Conservation (phyloP, 2,797 vertebrate genomes). For the Leptodactylus fallax region DNA sequence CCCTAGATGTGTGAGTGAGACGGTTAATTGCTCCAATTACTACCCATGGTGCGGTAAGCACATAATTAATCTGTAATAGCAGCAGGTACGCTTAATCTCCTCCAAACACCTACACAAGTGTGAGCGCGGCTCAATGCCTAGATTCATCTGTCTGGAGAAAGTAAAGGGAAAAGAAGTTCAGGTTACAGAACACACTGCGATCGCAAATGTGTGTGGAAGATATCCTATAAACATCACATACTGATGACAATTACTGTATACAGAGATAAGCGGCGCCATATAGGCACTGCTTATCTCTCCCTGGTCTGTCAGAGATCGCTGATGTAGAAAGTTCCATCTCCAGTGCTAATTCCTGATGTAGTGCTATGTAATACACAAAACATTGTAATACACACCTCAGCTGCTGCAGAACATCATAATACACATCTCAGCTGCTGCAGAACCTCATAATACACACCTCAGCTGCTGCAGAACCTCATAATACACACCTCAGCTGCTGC, state of each 20-base stretch:
- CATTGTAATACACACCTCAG: no score
- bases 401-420: no score
- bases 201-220: no score
- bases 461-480: no score
- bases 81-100: constrained; percentile 40
- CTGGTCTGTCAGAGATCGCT: no score
- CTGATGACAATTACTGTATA: no score
- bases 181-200: background rate
- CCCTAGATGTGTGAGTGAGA: background rate
- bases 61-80: constrained; percentile 44
- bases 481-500: no score
- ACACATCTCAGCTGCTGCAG: no score
- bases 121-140: background rate
- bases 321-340: no score
- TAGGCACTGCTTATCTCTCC: background rate
- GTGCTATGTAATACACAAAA: no score
- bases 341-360: no score
- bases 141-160: background rate
- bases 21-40: constrained; percentile 4
- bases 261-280: background rate
- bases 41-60: background rate
- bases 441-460: no score
- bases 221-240: background rate
- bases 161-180: background rate
- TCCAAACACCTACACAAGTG: constrained; percentile 31